phyloP scores from a whole-genome alignment of 2,113 vertebrate species.

The Grantiella picta region DNA sequence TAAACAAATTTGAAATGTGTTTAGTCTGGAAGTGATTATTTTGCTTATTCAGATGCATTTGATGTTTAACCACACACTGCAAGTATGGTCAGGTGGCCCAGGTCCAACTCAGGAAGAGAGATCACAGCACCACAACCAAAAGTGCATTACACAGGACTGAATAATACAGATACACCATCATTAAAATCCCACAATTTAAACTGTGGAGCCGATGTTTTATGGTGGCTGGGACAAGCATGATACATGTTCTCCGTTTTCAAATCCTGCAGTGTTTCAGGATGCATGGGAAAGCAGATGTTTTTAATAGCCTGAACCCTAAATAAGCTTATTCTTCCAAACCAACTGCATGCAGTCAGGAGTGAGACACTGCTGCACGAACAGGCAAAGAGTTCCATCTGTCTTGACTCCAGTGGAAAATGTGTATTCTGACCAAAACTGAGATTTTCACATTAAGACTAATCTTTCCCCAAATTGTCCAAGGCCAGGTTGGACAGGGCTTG shows the following conservation, averaged over 20 bases:
- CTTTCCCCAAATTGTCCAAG: neutral
- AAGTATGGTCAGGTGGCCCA: neutral
- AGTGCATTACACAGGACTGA: conserved; percentile 12
- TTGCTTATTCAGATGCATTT: conserved; percentile 21
- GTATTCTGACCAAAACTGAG: neutral
- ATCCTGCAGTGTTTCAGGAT: neutral
- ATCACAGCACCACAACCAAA: neutral
- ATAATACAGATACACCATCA: neutral
- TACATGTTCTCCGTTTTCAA: neutral
- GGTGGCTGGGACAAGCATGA: neutral
- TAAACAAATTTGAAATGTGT: conserved; percentile 6
- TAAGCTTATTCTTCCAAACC: neutral
- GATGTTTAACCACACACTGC: neutral
- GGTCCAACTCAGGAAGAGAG: neutral
- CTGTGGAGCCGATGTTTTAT: neutral
- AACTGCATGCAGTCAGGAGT: neutral
- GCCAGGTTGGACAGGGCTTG: neutral
- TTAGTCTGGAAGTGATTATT: conserved; percentile 53
- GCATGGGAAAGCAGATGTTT: conserved; percentile 56
- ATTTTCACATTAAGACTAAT: neutral
- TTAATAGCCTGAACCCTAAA: conserved; percentile 28
- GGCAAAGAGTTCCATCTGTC: neutral
- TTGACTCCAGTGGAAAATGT: neutral
- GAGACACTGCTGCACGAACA: neutral
- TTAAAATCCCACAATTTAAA: conserved; percentile 34